Base-by-base conservation (phyloP, 2,888 invertebrate genomes). In the Eudemis profundana region DNA sequence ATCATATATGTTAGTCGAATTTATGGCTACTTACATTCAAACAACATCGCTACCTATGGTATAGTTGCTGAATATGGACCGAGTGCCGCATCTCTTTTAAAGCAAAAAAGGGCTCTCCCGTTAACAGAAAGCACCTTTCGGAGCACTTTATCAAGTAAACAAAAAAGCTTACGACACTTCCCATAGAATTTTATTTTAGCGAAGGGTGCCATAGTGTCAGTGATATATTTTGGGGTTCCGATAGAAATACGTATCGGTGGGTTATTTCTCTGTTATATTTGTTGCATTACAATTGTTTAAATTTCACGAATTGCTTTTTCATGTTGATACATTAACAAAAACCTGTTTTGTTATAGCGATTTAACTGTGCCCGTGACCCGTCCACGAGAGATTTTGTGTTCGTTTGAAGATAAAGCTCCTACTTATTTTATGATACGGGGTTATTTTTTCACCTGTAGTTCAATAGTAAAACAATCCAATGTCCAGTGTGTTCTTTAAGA, bases 101-200 rank as follows among this genome's bases (percentile, higher is more conserved):
- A 47, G 59, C 49, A 60, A 60, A 47, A 54, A 70, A 64, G 57
- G 70, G 54, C 61, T 70, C 65, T 66, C 62, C 61, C 47, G 67
- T 67, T 68, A 69, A 57, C 61, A 68, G 68, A 64, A 69, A 70
- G n/a, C 66, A 71, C 72, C 70, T 72, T 66, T 60, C 47, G 59
- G 54, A 69, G 70, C 72, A 72, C 72, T 72, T 70, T 72, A 72
- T 71, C 71, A 71, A 71, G 71, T 71, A 72, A 72, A 72, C 72
- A 72, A 71, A 72, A 69, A 70, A 66, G 62, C 59, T 56, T 50
- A 65, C 60, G 72, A 68, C 70, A 66, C 66, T 61, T 63, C 66
- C 70, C 71, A 66, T 71, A 69, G 71, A 70, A 71, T 72, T 71
- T 71, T 69, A 71, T 71, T 71, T 68, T 67, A 57, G 70, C 57